Evolutionary conservation across 2,888 invertebrate species (phyloP).

Genomic region (Synanthedon vespiformis): DNA sequence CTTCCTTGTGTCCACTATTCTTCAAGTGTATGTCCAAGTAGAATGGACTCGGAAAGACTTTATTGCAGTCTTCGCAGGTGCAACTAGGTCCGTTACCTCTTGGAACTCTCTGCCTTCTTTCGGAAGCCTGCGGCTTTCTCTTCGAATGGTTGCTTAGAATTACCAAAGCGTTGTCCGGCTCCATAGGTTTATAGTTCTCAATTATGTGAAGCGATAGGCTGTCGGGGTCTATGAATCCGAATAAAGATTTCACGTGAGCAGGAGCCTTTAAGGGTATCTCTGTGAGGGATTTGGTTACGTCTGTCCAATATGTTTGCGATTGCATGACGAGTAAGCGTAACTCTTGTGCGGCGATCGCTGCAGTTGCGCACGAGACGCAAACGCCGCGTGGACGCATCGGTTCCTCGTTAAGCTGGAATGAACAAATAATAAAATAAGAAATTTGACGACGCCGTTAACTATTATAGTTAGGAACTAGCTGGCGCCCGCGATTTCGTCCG

Average conservation of each 20-base stretch:
- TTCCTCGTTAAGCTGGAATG: slow-evolving; percentile 47
- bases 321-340: slow-evolving; percentile 36
- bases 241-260: slow-evolving; percentile 28
- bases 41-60: slow-evolving; percentile 39
- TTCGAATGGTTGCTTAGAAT: slow-evolving; percentile 23
- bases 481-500: no score
- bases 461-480: no score
- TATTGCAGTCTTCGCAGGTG: slow-evolving; percentile 44
- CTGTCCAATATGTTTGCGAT: slow-evolving; percentile 36
- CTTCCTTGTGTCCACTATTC: slow-evolving; percentile 52
- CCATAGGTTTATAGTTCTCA: slow-evolving; percentile 29
- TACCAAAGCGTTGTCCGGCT: slow-evolving; percentile 27
- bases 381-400: slow-evolving; percentile 30
- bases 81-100: slow-evolving; percentile 32
- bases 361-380: slow-evolving; percentile 38
- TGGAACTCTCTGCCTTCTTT: slow-evolving; percentile 19
- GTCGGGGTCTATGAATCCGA: slow-evolving; percentile 32
- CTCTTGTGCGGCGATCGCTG: slow-evolving; percentile 41
- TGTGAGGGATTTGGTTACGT: slow-evolving; percentile 26
- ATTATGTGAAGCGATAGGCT: slow-evolving; percentile 29
- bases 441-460: no score
- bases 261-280: slow-evolving; percentile 12
- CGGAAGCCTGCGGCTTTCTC: slow-evolving; percentile 13
- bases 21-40: slow-evolving; percentile 41
- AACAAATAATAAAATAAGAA: slow-evolving; percentile 1